Evolutionary conservation across 2,888 invertebrate genomes (phyloP).

Genomic region (Cataglyphis cursor): DNA sequence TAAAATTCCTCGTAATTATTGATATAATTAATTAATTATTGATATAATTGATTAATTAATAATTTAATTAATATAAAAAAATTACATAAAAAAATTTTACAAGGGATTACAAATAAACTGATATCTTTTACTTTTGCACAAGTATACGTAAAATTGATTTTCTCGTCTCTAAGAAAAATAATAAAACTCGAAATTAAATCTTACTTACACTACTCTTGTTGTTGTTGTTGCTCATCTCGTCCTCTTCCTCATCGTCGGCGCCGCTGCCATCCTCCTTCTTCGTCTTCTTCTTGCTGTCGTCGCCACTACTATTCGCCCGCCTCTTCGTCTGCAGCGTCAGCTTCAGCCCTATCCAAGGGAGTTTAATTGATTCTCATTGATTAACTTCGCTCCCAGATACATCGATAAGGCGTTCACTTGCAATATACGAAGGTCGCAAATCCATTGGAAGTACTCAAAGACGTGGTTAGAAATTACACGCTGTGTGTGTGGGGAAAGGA

Average conservation of each 20-base stretch:
- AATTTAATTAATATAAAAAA: conserved; percentile 1
- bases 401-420: not conserved
- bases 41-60: not conserved
- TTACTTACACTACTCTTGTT: conserved; percentile 86
- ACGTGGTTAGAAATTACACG: conserved; percentile 4
- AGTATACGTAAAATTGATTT: conserved; percentile 56
- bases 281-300: conserved; percentile 82
- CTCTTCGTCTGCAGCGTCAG: conserved; percentile 96
- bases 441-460: conserved; percentile 15
- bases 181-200: conserved; percentile 46
- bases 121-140: not conserved
- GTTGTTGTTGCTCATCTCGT: conserved; percentile 89
- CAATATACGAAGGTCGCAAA: not conserved
- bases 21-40: not conserved
- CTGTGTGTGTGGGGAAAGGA: not conserved
- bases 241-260: conserved; percentile 87
- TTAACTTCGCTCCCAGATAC: conserved; percentile 13
- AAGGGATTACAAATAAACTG: not conserved
- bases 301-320: conserved; percentile 82
- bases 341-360: conserved; percentile 91
- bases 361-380: conserved; percentile 37
- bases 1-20: not conserved
- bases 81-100: not conserved
- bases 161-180: conserved; percentile 65
- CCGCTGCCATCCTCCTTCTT: conserved; percentile 86